Conservation (phyloP, 2,797 vertebrate species). For the Knipowitschia caucasica region DNA sequence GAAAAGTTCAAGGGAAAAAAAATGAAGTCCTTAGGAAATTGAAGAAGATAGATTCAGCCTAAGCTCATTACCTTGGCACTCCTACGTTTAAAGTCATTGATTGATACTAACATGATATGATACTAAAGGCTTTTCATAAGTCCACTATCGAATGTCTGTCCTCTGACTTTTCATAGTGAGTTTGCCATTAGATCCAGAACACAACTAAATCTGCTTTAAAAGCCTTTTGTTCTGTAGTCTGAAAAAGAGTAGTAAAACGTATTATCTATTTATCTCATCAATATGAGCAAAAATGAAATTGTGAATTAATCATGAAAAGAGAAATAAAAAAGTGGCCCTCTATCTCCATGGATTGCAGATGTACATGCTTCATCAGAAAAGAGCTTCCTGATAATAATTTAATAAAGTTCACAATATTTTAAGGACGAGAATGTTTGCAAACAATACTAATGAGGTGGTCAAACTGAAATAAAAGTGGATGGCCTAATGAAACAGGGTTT, state of each 20-base stretch:
- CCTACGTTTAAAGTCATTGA: not conserved
- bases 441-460: slow-evolving; percentile 13
- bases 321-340: not conserved
- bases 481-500: slow-evolving; percentile 24
- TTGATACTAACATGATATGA: not conserved
- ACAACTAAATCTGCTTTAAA: not conserved
- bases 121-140: not conserved
- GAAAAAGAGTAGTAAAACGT: not conserved
- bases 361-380: not conserved
- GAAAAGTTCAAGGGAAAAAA: slow-evolving; percentile 11
- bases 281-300: not conserved
- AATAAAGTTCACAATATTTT: no score
- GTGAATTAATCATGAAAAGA: no score
- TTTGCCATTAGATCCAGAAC: not conserved
- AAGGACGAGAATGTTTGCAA: no score
- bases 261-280: no score
- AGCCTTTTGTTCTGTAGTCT: not conserved
- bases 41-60: no score
- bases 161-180: not conserved
- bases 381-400: not conserved
- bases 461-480: slow-evolving; percentile 21
- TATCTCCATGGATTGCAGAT: not conserved
- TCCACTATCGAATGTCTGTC: not conserved
- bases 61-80: not conserved
- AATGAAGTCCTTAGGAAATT: not conserved